A percentile compares a stretch with the other conserved stretches of the same genome.
These are phyloP conservation scores for Pseudomyrmex pallidus DNA, from an alignment of 1,140 invertebrate genomes.

Conservation along the genomic window DNA sequence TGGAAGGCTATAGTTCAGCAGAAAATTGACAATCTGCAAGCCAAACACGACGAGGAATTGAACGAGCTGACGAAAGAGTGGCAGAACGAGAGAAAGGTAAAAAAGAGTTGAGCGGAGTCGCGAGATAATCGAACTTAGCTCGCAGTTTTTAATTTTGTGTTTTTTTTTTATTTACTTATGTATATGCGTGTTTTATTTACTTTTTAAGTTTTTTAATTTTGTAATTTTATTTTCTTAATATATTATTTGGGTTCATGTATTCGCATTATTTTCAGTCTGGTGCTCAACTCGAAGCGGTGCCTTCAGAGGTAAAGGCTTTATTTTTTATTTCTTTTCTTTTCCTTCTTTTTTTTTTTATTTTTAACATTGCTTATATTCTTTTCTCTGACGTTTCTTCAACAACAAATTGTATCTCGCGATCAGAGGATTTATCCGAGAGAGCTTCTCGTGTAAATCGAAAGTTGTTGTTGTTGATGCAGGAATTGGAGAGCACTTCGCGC, in stretches of 20 bases:
- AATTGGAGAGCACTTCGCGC: constrained; percentile 84
- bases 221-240: constrained; percentile 41
- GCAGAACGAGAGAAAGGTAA: constrained; percentile 86
- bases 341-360: background rate
- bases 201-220: constrained; percentile 52
- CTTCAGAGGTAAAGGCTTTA: constrained; percentile 69
- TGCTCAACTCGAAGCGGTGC: constrained; percentile 54
- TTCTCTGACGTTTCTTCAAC: background rate
- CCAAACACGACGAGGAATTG: constrained; percentile 85
- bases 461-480: constrained; percentile 74
- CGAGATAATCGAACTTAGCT: background rate
- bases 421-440: background rate
- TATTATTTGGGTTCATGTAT: constrained; percentile 57
- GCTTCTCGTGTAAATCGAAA: background rate
- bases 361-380: background rate
- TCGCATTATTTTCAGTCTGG: constrained; percentile 68
- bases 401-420: background rate
- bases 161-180: constrained; percentile 1
- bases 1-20: constrained; percentile 83
- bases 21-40: constrained; percentile 83
- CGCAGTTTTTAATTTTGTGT: constrained; percentile 21
- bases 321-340: constrained; percentile 36
- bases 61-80: constrained; percentile 85
- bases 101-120: background rate
- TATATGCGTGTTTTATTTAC: constrained; percentile 4